Evolutionary conservation across 2,113 vertebrate genomes (phyloP), one percentile per base, ranked within the genome.

Genomic region (Pteronura brasiliensis): DNA sequence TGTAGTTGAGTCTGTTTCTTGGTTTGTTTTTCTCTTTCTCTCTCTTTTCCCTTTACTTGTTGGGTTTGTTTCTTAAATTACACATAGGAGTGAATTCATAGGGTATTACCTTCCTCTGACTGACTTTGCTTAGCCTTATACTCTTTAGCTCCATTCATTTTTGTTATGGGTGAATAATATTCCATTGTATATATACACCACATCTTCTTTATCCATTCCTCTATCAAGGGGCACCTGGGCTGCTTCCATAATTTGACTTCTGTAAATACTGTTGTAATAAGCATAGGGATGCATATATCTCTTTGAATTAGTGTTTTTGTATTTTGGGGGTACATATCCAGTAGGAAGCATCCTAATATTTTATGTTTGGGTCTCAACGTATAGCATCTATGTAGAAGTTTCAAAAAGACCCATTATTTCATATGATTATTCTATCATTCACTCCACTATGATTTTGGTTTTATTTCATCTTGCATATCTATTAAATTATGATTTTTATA

Each of bases 381-480:
- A 67, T 57, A 90, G 65, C 67, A 67, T 36, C 42, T 82, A 31
- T 86, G 25, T 77, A 77, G 57, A 72, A 69, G 14, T 89, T 93
- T 95, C 39, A 67, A 90, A 49, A 95, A 90, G 7, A 90, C 18
- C 23, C 15, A 49, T 95, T 90, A 34, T 91, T 95, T 93, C 36
- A 12, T 83, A 34, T 87, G 76, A 71, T 72, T 91, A 72, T 87
- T 77, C 36, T 80, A 4, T 80, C 29, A 47, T 52, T 88, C 63
- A 67, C 47, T 86, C 81, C 17, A 18, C 65, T 89, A 18, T 79
- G n/a, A 79, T 77, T 95, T 83, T 71, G 63, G 27, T 80, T 88
- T 95, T 87, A 94, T 90, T 77, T 86, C 23, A 77, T 77, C 69
- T 84, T 92, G 13, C 31, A 88, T 8, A 65, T 42, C 23, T 84